These are phyloP conservation scores for Apis cerana DNA, from an alignment of 1,140 invertebrate species.

Conservation along the genomic window DNA sequence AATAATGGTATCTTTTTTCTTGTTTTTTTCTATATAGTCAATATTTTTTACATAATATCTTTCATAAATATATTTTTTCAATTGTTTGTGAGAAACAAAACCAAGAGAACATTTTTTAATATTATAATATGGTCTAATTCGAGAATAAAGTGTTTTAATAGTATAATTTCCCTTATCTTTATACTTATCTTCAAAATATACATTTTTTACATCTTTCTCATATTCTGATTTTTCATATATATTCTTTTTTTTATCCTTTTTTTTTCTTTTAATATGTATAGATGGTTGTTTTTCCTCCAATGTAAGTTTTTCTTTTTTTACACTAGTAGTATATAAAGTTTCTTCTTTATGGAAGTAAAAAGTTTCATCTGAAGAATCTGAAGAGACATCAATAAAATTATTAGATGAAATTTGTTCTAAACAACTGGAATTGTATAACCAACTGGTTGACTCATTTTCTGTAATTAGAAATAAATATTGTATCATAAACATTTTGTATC, in stretches of 20 bases:
- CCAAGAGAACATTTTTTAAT: conserved; percentile 65
- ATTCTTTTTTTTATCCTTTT: conserved; percentile 60
- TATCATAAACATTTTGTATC: neutral
- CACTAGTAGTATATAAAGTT: conserved; percentile 4
- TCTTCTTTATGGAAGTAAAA: conserved; percentile 25
- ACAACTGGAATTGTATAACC: conserved; percentile 75
- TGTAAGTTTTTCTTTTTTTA: conserved; percentile 1
- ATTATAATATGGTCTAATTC: conserved; percentile 79
- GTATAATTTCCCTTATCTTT: conserved; percentile 76
- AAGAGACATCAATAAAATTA: conserved; percentile 58
- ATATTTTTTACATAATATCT: conserved; percentile 74
- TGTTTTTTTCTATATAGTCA: conserved; percentile 60
- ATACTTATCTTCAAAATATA: conserved; percentile 82
- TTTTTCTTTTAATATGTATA: conserved; percentile 67
- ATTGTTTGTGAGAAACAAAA: conserved; percentile 57
- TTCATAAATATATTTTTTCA: conserved; percentile 60
- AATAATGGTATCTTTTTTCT: conserved; percentile 67
- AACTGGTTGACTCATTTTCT: conserved; percentile 51
- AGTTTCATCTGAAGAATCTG: conserved; percentile 61
- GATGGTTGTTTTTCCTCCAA: conserved; percentile 27
- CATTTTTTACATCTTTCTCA: conserved; percentile 74
- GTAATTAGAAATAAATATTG: conserved; percentile 19
- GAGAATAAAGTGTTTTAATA: conserved; percentile 79
- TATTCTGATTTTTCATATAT: conserved; percentile 46
- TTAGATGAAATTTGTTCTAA: conserved; percentile 35